These are phyloP conservation scores for Lagopus leucura DNA, from an alignment of 2,113 vertebrate species.

Conservation along the genomic window DNA sequence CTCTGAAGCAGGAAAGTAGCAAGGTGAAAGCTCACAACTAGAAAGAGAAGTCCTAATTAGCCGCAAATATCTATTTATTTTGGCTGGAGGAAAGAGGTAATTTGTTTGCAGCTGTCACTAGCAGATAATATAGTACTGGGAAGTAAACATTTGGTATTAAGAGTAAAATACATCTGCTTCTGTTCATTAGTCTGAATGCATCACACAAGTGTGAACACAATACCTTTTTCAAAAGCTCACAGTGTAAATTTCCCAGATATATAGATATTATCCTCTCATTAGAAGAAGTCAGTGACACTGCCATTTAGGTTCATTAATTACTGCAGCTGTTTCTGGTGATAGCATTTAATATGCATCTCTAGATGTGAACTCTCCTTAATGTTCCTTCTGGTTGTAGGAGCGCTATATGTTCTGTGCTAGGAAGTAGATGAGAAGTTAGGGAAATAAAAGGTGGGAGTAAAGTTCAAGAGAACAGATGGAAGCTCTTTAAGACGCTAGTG, in stretches of 20 bases:
- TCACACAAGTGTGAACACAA: neutral
- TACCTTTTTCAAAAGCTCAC: neutral
- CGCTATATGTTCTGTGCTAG: neutral
- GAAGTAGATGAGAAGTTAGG: neutral
- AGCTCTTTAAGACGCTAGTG: neutral
- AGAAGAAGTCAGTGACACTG: neutral
- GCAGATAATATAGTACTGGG: neutral
- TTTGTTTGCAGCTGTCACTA: neutral
- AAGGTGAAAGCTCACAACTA: fast-evolving
- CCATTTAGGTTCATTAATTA: neutral
- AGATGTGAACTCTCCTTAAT: too few species aligned
- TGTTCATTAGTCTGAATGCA: fast-evolving
- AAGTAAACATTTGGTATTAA: neutral
- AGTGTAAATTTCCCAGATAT: neutral
- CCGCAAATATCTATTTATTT: neutral
- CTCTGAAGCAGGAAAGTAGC: neutral
- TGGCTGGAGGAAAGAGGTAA: neutral
- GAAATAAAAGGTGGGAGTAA: neutral
- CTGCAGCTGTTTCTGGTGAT: neutral
- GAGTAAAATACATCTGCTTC: neutral
- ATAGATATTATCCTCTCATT: neutral
- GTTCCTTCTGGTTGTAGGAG: neutral
- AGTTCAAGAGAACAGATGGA: neutral
- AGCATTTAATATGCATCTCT: neutral
- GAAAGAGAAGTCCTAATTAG: neutral